A percentile compares a stretch with the other conserved stretches of the same genome.
These are phyloP conservation scores for Helarctos malayanus DNA, from an alignment of 2,797 vertebrate species.

Conservation along the genomic window DNA sequence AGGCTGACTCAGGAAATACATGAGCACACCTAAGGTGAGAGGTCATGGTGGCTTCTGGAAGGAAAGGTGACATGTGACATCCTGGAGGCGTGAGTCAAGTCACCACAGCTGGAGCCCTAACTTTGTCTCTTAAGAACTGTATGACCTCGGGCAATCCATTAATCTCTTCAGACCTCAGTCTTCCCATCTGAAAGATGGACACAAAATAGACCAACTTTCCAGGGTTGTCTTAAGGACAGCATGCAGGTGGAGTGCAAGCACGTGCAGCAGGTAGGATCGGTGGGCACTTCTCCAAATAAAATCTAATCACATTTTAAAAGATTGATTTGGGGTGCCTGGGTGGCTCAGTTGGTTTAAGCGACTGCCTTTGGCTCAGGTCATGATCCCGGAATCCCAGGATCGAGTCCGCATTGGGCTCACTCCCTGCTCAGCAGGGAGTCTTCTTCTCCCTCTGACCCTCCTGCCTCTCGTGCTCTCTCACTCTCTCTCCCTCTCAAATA, in stretches of 20 bases:
- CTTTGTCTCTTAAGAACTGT: conserved; percentile 23
- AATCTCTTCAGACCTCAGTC: conserved; percentile 27
- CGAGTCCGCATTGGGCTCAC: no score
- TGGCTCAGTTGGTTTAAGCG: no score
- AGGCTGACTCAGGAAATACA: not conserved
- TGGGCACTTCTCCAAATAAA: conserved; percentile 32
- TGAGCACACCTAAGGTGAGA: not conserved
- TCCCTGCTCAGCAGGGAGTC: no score
- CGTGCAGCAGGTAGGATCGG: not conserved
- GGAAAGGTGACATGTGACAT: not conserved
- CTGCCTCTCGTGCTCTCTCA: no score
- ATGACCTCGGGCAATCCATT: not conserved
- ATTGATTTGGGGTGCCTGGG: not conserved
- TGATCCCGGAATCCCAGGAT: no score
- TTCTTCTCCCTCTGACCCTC: no score
- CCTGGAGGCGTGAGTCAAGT: not conserved
- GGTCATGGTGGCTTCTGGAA: not conserved
- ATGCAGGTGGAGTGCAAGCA: not conserved
- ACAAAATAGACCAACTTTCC: not conserved
- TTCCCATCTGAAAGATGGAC: conserved; percentile 13
- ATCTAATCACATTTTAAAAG: conserved; percentile 42
- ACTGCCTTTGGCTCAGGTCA: no score
- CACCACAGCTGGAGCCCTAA: conserved; percentile 3
- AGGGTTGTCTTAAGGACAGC: not conserved
- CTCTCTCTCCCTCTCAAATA: no score